A percentile compares a stretch with the other conserved stretches of the same genome.
phyloP scores from a whole-genome alignment of 2,113 vertebrate species.

The Pituophis catenifer region DNA sequence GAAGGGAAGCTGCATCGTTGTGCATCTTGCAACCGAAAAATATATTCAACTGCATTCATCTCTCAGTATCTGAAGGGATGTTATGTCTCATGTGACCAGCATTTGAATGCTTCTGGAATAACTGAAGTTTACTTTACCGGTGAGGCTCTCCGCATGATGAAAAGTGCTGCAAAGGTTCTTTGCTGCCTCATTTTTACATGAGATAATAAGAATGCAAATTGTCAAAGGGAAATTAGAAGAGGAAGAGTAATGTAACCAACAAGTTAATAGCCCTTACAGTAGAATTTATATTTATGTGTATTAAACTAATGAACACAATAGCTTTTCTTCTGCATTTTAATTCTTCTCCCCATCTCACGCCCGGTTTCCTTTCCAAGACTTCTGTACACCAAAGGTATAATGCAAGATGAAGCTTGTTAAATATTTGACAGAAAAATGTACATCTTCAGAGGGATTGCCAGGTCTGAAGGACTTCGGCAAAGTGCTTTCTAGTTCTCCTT shows the following conservation, averaged over 20 bases:
- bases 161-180: background rate
- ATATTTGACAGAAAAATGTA: background rate
- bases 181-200: background rate
- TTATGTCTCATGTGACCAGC: background rate
- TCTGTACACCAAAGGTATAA: background rate
- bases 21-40: background rate
- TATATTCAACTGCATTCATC: rapidly evolving
- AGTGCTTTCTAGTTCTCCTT: background rate
- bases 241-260: background rate
- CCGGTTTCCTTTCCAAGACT: background rate
- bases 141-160: background rate
- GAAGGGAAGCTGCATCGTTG: background rate
- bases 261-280: slow-evolving; percentile 5
- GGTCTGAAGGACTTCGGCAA: background rate
- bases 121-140: background rate
- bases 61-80: background rate
- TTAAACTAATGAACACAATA: background rate
- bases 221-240: slow-evolving; percentile 6
- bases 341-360: background rate
- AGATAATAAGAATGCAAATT: slow-evolving; percentile 17
- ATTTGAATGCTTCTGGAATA: background rate
- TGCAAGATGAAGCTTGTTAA: background rate
- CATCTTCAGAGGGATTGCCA: background rate
- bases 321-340: background rate
- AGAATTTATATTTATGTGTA: background rate